Evolutionary conservation across 1,140 invertebrate genomes (phyloP), one percentile per base, ranked within the genome.

Genomic region (Lineus longissimus): DNA sequence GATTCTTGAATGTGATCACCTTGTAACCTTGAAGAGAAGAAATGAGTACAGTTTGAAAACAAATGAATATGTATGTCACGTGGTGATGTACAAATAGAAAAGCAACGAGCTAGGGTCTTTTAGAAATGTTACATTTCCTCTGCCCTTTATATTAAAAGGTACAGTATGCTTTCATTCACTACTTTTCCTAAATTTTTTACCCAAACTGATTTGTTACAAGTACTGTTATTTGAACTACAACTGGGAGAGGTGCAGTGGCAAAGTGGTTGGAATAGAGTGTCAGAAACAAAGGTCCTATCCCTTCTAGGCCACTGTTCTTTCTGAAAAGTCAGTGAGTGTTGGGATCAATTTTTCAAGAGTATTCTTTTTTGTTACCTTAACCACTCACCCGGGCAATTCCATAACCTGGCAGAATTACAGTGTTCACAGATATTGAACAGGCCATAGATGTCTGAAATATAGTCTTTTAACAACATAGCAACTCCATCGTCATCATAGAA

Each of bases 1-100:
- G 83, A 68, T 83, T 85, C 68, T 84, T 80, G 67, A 85, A 85
- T 6, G 84, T 85, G 47, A 83, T 84, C 30, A 84, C 83, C 71
- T 82, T 84, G 70, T 78, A 85, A 41, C 84, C 84, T 84, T 68
- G 41, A 71, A 75, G 23, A 36, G 61, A 58, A 55, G 61, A 43
- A 61, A 30, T 33, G 30, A n/a, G n/a, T n/a, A n/a, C n/a, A 27
- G n/a, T 59, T 7, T 9, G 36, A 67, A 31, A n/a, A 62, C 13
- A 6, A 51, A 45, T 59, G 40, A 54, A 64, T 55, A 27, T 17
- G 25, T 27, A 7, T 51, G 6, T 23, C 6, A 51, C 4, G 47
- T 51, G 47, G n/a, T 25, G 51, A 17, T 54, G 27, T 23, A 17
- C 17, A 7, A 11, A 4, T 11, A 54, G 17, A 54, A 11, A 54